Base-by-base conservation (phyloP, 2,113 vertebrate species). In the Macquaria australasica region DNA sequence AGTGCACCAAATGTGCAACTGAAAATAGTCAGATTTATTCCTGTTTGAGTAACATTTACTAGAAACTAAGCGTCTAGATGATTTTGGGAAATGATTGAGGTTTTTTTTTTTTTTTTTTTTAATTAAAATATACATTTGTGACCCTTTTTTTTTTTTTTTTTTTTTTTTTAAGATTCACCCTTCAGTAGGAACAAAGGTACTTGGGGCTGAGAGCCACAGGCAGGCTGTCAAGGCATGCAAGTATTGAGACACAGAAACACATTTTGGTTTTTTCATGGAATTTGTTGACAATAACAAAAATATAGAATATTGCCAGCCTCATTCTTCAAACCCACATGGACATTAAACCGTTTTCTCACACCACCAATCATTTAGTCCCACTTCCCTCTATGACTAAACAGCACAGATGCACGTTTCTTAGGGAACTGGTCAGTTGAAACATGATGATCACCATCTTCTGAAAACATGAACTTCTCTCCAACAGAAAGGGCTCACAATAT, bases 361-460 rank as follows among this genome's bases (percentile, higher is more conserved):
- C 8, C 41, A 20, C 16, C 11, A 43, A 25, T 21, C 0, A 1
- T 79, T 69, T n/a, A 34, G 21, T 55, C 31, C 23, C 55, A 78
- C 67, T 77, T 84, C 58, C 59, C 23, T 62, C 18, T 64, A 18
- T 21, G 53, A 66, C 56, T 63, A 23, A 66, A 64, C 15, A 43
- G 45, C 56, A 62, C 53, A 68, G 60, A 83, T 66, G 70, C 25
- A 79, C 2, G 6, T 51, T 60, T 69, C 48, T 18, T 9, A 58
- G 15, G 69, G 41, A 51, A 73, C 39, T 58, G 53, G 41, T 67
- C 41, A 43, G 73, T 66, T 15, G 41, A 48, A 67, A 73, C 14
- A 83, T 16, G 28, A 70, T 67, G 28, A 82, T 64, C 31, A 69
- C 55, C 55, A 62, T 69, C 37, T 73, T 68, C 23, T 73, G 21